A percentile compares a stretch with the other conserved stretches of the same genome.
Evolutionary conservation across 1,140 invertebrate genomes (phyloP).

Genomic region (Trialeurodes vaporariorum): DNA sequence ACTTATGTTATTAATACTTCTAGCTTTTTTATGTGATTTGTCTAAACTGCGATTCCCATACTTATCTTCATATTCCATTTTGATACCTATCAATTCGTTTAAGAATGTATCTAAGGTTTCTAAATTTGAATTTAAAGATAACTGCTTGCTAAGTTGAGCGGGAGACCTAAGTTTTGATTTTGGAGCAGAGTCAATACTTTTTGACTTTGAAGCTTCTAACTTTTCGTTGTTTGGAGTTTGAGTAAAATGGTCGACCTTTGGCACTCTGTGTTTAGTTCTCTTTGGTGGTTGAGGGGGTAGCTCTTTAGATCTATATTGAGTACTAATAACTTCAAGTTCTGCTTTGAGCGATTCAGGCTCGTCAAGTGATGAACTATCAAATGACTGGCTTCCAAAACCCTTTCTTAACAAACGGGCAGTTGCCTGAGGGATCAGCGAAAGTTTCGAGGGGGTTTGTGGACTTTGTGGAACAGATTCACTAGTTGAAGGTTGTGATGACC

Average conservation of each 20-base stretch:
- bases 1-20: background rate
- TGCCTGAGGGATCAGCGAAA: background rate
- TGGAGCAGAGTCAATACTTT: background rate
- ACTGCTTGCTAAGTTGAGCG: background rate
- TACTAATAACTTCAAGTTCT: background rate
- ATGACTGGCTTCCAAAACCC: background rate
- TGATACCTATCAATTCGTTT: conserved; percentile 1
- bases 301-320: background rate
- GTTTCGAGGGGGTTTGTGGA: background rate
- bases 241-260: background rate
- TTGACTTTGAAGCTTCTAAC: background rate
- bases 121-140: background rate
- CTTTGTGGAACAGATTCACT: background rate
- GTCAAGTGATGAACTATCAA: background rate
- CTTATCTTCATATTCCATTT: background rate
- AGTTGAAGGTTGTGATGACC: background rate
- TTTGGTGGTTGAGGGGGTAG: conserved; percentile 14
- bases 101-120: background rate
- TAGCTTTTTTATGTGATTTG: background rate
- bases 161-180: background rate
- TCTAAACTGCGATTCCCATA: background rate
- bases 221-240: background rate
- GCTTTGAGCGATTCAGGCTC: background rate
- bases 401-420: background rate
- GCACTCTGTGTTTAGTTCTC: conserved; percentile 11